Conservation (phyloP, 1,140 invertebrate genomes). For the Sarcophaga peregrina region DNA sequence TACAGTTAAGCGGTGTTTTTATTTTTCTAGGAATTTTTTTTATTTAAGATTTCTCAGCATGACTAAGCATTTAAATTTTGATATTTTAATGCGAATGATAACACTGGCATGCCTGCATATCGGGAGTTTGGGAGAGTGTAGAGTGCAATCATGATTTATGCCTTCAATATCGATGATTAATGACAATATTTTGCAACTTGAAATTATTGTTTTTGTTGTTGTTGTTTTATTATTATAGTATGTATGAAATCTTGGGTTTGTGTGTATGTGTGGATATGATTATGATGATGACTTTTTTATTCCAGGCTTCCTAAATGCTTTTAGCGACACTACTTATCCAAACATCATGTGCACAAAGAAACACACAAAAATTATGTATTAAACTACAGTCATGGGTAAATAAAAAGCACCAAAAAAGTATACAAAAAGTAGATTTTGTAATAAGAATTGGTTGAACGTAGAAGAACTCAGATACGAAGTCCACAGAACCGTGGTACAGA, state of each 20-base stretch:
- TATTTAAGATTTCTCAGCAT: neutral
- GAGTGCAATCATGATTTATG: slow-evolving; percentile 24
- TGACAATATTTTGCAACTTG: slow-evolving; percentile 28
- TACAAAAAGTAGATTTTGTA: too few relatives aligned
- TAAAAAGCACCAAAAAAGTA: too few relatives aligned
- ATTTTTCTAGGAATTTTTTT: neutral
- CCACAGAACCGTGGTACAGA: too few relatives aligned
- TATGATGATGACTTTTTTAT: slow-evolving; percentile 6
- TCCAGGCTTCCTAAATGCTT: slow-evolving; percentile 29
- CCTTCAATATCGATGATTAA: slow-evolving; percentile 41
- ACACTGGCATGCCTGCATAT: too few relatives aligned
- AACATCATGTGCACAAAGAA: too few relatives aligned
- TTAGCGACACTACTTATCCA: neutral
- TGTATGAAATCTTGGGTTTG: neutral
- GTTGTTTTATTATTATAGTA: neutral
- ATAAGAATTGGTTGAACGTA: too few relatives aligned
- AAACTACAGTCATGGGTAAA: too few relatives aligned
- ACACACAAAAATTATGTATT: too few relatives aligned
- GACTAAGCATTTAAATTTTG: slow-evolving; percentile 6
- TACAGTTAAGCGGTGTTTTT: neutral
- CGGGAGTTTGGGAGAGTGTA: neutral
- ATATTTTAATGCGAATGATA: too few relatives aligned
- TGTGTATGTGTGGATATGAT: neutral
- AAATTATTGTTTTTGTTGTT: slow-evolving; percentile 30
- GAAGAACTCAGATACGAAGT: too few relatives aligned